A percentile compares a stretch with the other conserved stretches of the same genome.
Conservation (phyloP, 2,113 vertebrate species). For the Anguilla japonica region DNA sequence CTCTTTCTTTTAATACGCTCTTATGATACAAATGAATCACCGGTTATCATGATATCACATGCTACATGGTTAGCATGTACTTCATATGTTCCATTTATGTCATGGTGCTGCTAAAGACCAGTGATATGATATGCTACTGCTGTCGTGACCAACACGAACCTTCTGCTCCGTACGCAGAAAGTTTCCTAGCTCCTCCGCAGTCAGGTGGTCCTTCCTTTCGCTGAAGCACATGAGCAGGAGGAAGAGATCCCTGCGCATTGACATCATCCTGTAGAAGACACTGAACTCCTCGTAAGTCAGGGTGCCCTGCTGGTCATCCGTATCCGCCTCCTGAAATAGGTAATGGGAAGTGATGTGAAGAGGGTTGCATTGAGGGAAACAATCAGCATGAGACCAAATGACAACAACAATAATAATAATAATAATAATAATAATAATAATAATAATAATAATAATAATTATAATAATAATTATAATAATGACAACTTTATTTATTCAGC, state of each 20-base stretch:
- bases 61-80: background rate
- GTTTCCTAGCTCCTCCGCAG: conserved; percentile 82
- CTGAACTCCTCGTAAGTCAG: conserved; percentile 94
- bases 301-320: conserved; percentile 93
- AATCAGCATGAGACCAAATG: background rate
- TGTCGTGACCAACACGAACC: conserved; percentile 62
- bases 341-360: background rate
- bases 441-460: too few species aligned
- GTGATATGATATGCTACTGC: background rate
- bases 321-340: conserved; percentile 86
- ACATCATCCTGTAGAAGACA: conserved; percentile 99
- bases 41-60: background rate
- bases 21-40: background rate
- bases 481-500: too few species aligned
- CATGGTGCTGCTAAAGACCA: background rate
- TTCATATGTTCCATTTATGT: background rate
- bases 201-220: conserved; percentile 93
- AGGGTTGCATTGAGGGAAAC: conserved; percentile 2
- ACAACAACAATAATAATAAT: background rate
- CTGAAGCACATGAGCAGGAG: conserved; percentile 89
- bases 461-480: too few species aligned
- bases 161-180: conserved; percentile 91
- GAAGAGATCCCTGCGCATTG: conserved; percentile 88
- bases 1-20: too few species aligned
- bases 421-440: too few species aligned